Evolutionary conservation across 2,113 vertebrate genomes (phyloP).

Genomic region (Eleginops maclovinus): DNA sequence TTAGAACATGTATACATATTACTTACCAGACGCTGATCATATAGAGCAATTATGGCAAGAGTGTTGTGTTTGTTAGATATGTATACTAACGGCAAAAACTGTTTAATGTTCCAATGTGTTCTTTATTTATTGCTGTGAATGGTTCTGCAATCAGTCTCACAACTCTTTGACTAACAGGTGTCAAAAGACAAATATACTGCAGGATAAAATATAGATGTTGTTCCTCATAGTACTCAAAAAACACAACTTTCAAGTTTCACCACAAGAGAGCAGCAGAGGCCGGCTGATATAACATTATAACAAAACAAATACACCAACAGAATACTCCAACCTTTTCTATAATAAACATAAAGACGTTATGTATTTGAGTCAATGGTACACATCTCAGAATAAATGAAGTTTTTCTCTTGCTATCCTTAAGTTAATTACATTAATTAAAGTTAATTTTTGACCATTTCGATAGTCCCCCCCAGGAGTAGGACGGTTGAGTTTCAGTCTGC

Average conservation of each 20-base stretch:
- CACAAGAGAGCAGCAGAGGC: constrained; percentile 76
- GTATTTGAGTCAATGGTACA: too few species aligned
- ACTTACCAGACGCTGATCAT: too few species aligned
- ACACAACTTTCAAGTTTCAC: not conserved
- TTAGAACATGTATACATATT: too few species aligned
- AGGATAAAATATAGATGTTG: not conserved
- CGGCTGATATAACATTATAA: not conserved
- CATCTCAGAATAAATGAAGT: not conserved
- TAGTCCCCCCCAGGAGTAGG: not conserved
- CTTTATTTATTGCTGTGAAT: not conserved
- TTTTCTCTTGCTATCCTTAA: not conserved
- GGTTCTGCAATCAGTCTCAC: not conserved
- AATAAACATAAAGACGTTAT: not conserved
- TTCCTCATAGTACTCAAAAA: not conserved
- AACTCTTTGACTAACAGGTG: too few species aligned
- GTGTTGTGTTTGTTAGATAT: not conserved
- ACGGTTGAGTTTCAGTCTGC: not conserved
- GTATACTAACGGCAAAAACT: too few species aligned
- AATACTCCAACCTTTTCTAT: not conserved
- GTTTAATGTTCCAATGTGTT: not conserved
- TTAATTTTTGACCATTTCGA: not conserved
- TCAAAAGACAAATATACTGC: not conserved
- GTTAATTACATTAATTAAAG: not conserved
- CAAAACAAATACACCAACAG: not conserved
- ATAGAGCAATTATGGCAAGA: not conserved